phyloP scores from a whole-genome alignment of 2,113 vertebrate genomes.

The Hirundichthys speculiger region DNA sequence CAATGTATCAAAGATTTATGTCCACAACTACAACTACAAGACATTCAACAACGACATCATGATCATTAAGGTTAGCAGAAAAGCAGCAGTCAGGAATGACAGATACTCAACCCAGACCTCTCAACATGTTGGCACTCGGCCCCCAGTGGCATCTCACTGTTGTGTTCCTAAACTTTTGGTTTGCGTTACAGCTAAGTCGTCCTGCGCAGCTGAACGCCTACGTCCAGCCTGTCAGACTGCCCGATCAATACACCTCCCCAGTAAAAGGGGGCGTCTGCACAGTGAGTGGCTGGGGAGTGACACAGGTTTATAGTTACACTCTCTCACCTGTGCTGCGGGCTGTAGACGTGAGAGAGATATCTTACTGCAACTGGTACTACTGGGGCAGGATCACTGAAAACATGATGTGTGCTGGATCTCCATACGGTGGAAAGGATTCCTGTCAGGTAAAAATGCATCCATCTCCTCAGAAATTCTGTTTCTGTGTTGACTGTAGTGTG shows the following conservation, averaged over 20 bases:
- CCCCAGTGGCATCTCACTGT: neutral
- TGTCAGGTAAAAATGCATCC: constrained; percentile 76
- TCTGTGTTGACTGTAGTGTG: too few species aligned
- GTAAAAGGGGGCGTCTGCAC: constrained; percentile 45
- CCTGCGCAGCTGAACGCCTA: constrained; percentile 68
- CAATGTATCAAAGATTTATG: constrained; percentile 55
- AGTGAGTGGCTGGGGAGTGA: constrained; percentile 83
- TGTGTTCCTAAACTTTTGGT: neutral
- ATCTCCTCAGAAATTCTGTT: too few species aligned
- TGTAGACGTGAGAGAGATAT: constrained; percentile 65
- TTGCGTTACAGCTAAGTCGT: constrained; percentile 68
- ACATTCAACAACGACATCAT: constrained; percentile 79
- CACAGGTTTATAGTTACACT: constrained; percentile 51
- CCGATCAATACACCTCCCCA: neutral
- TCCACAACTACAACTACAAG: constrained; percentile 50
- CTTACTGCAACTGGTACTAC: constrained; percentile 67
- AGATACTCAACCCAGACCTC: neutral
- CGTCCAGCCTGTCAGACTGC: constrained; percentile 60
- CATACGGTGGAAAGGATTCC: constrained; percentile 78
- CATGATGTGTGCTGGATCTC: constrained; percentile 81
- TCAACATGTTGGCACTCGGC: too few species aligned
- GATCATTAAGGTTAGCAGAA: constrained; percentile 73
- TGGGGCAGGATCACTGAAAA: constrained; percentile 61
- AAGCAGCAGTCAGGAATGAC: too few species aligned
- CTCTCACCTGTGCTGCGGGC: constrained; percentile 75